Evolutionary conservation across 2,888 invertebrate genomes (phyloP).

Genomic region (Pecten maximus): DNA sequence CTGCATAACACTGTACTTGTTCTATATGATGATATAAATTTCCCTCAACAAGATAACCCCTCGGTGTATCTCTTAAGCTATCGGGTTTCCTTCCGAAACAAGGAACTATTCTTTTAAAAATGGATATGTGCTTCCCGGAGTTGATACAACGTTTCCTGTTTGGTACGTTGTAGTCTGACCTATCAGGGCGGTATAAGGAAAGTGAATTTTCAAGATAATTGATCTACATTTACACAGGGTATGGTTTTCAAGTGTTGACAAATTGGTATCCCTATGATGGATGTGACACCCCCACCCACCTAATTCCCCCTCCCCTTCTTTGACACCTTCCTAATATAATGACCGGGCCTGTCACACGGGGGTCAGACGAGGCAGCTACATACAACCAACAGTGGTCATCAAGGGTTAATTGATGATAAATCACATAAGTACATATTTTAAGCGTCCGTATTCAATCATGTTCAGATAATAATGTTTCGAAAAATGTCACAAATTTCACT

Average conservation of each 20-base stretch:
- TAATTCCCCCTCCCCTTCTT: background rate
- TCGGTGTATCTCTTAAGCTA: background rate
- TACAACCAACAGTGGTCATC: background rate
- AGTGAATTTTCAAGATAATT: background rate
- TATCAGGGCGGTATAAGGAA: background rate
- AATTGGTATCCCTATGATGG: slow-evolving; percentile 5
- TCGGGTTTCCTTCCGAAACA: background rate
- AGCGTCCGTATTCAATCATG: slow-evolving; percentile 23
- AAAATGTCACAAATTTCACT: slow-evolving; percentile 22
- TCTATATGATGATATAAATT: background rate
- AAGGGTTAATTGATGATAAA: slow-evolving; percentile 1
- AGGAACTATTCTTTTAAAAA: background rate
- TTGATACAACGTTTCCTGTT: background rate
- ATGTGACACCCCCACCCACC: background rate
- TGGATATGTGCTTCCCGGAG: background rate
- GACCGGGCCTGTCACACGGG: background rate
- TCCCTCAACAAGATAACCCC: background rate
- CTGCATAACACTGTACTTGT: background rate
- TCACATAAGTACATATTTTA: slow-evolving; percentile 22
- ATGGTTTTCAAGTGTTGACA: slow-evolving; percentile 16
- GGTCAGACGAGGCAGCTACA: background rate
- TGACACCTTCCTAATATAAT: background rate
- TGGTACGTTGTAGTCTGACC: background rate
- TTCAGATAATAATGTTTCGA: slow-evolving; percentile 7
- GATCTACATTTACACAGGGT: slow-evolving; percentile 9